phyloP scores from a whole-genome alignment of 2,113 vertebrate genomes.

The rabbit (Oryctolagus cuniculus) region DNA sequence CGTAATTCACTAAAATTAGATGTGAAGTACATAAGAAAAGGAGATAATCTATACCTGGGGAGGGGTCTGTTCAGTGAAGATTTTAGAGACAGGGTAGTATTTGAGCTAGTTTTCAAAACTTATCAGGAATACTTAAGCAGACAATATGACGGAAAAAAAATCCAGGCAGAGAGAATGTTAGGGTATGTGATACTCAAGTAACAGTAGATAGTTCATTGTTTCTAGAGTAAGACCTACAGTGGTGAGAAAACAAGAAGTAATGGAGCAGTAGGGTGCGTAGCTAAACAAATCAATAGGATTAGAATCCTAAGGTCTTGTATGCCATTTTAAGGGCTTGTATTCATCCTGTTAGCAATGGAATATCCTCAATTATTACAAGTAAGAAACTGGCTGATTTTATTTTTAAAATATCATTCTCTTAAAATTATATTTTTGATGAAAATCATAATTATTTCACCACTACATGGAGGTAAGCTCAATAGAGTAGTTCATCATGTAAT shows the following conservation, averaged over 20 bases:
- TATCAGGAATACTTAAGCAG: not conserved
- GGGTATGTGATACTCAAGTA: not conserved
- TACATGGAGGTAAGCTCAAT: not conserved
- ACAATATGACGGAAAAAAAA: not conserved
- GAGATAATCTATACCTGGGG: not conserved
- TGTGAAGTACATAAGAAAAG: not conserved
- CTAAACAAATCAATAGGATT: not conserved
- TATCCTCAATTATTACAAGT: not conserved
- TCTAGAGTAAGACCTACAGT: not conserved
- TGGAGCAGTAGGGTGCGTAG: not conserved
- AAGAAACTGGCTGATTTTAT: not conserved
- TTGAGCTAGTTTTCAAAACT: conserved; percentile 3
- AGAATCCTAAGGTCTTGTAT: not conserved
- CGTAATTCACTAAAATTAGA: not conserved
- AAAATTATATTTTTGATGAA: conserved; percentile 3
- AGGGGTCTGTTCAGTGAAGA: not conserved
- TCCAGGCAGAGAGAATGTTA: not conserved
- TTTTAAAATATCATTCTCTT: conserved; percentile 7
- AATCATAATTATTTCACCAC: not conserved
- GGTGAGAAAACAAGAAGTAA: not conserved
- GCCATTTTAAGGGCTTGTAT: not conserved
- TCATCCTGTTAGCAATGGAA: not conserved
- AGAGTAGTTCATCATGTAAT: not conserved
- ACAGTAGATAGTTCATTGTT: conserved; percentile 18
- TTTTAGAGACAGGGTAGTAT: not conserved